Evolutionary conservation across 2,888 invertebrate species (phyloP).

Genomic region (Apamea monoglypha): DNA sequence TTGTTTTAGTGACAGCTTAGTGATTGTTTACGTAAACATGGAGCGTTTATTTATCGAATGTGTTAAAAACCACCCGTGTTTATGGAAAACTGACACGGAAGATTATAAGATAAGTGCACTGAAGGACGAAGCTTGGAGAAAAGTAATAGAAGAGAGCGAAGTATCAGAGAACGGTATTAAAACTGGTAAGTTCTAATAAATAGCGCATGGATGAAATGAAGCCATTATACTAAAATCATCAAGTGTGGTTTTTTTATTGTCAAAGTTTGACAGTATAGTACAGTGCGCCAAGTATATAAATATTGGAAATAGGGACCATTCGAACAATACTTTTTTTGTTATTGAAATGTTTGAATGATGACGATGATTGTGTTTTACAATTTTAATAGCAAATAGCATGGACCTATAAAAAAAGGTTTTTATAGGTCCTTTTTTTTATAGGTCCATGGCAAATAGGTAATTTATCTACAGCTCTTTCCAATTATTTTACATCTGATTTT

Average conservation of each 20-base stretch:
- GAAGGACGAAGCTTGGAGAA: conserved; percentile 48
- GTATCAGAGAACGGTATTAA: conserved; percentile 46
- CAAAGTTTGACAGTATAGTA: conserved; percentile 20
- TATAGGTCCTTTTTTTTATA: too few species aligned
- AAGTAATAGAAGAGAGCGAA: conserved; percentile 48
- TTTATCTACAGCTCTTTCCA: too few species aligned
- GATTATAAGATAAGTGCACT: conserved; percentile 35
- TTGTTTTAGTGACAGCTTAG: conserved; percentile 19
- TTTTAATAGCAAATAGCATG: not conserved
- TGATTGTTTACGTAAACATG: conserved; percentile 43
- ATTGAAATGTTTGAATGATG: not conserved
- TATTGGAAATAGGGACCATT: not conserved
- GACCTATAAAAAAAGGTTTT: too few species aligned
- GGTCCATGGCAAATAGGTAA: not conserved
- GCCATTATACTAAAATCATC: too few species aligned
- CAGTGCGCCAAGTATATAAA: conserved; percentile 19
- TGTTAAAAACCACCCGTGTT: conserved; percentile 48
- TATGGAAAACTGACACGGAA: conserved; percentile 48
- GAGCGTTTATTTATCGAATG: conserved; percentile 49
- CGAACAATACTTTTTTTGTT: not conserved
- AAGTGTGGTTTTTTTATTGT: not conserved
- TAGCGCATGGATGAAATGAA: not conserved
- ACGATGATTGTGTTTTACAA: not conserved
- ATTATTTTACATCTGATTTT: not conserved
- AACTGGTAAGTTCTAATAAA: conserved; percentile 32